phyloP scores from a whole-genome alignment of 2,888 invertebrate species.

The Drosophila pseudotalamancana region DNA sequence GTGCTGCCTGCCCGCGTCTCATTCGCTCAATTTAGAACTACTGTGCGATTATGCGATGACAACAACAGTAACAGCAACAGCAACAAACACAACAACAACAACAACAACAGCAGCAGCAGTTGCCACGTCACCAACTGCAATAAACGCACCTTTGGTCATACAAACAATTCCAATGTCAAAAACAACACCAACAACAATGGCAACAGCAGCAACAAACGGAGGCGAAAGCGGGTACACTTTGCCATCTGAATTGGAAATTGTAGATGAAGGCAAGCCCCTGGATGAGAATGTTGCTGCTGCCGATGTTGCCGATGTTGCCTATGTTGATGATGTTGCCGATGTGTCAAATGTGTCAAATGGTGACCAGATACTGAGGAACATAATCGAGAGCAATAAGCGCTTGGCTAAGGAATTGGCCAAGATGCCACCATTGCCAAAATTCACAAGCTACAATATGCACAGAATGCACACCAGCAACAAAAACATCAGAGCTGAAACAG shows the following conservation, averaged over 20 bases:
- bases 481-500: constrained; percentile 19
- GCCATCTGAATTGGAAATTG: constrained; percentile 58
- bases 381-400: constrained; percentile 78
- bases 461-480: constrained; percentile 17
- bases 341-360: constrained; percentile 40
- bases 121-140: constrained; percentile 17
- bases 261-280: constrained; percentile 20
- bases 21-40: constrained; percentile 46
- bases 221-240: constrained; percentile 78
- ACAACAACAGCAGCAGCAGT: constrained; percentile 22
- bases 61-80: constrained; percentile 42
- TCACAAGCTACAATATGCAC: constrained; percentile 50
- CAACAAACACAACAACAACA: too few species aligned
- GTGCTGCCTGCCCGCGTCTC: constrained; percentile 72
- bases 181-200: constrained; percentile 5
- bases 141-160: constrained; percentile 46
- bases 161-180: constrained; percentile 24
- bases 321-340: constrained; percentile 25
- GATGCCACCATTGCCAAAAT: constrained; percentile 77
- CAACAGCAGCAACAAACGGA: constrained; percentile 54
- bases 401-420: constrained; percentile 77
- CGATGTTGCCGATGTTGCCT: constrained; percentile 17
- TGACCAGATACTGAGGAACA: constrained; percentile 76
- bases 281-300: constrained; percentile 24
- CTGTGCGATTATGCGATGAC: constrained; percentile 51